Evolutionary conservation across 2,888 invertebrate species (phyloP).

Genomic region (Amaurobius ferox): DNA sequence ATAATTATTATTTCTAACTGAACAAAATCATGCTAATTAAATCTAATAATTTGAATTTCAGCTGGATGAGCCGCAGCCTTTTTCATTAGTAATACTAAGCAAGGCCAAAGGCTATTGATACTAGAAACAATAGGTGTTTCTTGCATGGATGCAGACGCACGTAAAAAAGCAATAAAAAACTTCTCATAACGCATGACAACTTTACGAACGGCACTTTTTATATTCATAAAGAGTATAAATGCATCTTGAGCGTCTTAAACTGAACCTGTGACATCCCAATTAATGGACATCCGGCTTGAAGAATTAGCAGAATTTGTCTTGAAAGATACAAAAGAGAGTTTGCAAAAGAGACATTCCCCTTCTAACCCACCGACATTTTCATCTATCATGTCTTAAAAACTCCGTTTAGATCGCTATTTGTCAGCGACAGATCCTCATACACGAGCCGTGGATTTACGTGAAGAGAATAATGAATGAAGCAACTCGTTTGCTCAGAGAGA

Average conservation of each 20-base stretch:
- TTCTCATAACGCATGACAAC: background rate
- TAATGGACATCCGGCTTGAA: background rate
- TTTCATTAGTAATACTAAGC: no score
- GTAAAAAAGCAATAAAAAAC: background rate
- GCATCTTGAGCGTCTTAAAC: background rate
- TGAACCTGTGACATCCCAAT: background rate
- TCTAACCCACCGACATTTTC: background rate
- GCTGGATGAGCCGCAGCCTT: no score
- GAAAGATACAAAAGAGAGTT: background rate
- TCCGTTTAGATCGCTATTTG: slow-evolving; percentile 61
- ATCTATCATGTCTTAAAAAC: slow-evolving; percentile 50
- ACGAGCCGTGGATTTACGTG: background rate
- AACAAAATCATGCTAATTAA: no score
- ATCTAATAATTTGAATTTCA: no score
- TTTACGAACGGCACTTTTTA: background rate
- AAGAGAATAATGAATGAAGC: background rate
- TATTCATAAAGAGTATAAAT: background rate
- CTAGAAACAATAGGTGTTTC: background rate
- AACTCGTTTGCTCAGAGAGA: no score
- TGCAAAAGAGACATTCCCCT: background rate
- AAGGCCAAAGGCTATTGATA: background rate
- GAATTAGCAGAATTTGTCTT: background rate
- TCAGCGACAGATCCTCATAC: slow-evolving; percentile 38
- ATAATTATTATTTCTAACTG: no score
- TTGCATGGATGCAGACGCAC: background rate